Conservation (phyloP, 2,797 vertebrate genomes). For the Gobio occitaniae region DNA sequence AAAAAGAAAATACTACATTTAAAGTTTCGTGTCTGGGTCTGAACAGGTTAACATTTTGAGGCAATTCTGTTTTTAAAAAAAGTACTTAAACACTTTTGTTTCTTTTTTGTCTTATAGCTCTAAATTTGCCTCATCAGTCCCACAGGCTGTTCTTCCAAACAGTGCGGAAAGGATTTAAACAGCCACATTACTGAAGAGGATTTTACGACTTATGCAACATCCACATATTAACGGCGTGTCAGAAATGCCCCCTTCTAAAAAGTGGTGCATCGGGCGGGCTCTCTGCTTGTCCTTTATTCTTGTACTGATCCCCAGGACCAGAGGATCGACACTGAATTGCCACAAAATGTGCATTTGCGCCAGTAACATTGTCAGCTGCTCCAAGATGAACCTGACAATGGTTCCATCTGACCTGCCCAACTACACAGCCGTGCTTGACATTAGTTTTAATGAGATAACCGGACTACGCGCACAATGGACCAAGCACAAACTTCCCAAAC, state of each 20-base stretch:
- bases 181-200: slow-evolving; percentile 24
- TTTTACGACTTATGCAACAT: slow-evolving; percentile 18
- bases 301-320: slow-evolving; percentile 66
- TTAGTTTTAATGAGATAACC: slow-evolving; percentile 90
- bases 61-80: not conserved
- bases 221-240: slow-evolving; percentile 62
- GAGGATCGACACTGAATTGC: slow-evolving; percentile 77
- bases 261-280: slow-evolving; percentile 62
- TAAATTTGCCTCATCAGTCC: slow-evolving; percentile 11
- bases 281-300: slow-evolving; percentile 65
- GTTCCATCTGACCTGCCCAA: slow-evolving; percentile 83
- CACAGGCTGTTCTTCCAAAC: slow-evolving; percentile 20
- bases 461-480: slow-evolving; percentile 89
- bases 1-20: not conserved
- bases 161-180: slow-evolving; percentile 32
- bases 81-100: slow-evolving; percentile 29
- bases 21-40: not conserved
- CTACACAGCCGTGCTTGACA: slow-evolving; percentile 88
- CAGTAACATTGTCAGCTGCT: slow-evolving; percentile 97
- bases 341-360: slow-evolving; percentile 91
- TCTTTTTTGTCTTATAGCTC: slow-evolving; percentile 48
- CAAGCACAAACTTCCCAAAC: slow-evolving; percentile 79
- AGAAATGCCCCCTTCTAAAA: slow-evolving; percentile 67
- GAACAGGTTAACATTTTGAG: slow-evolving; percentile 15
- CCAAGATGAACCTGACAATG: slow-evolving; percentile 84